A percentile compares a stretch with the other conserved stretches of the same genome.
Evolutionary conservation across 2,888 invertebrate genomes (phyloP).

Genomic region (Scaeva pyrastri): DNA sequence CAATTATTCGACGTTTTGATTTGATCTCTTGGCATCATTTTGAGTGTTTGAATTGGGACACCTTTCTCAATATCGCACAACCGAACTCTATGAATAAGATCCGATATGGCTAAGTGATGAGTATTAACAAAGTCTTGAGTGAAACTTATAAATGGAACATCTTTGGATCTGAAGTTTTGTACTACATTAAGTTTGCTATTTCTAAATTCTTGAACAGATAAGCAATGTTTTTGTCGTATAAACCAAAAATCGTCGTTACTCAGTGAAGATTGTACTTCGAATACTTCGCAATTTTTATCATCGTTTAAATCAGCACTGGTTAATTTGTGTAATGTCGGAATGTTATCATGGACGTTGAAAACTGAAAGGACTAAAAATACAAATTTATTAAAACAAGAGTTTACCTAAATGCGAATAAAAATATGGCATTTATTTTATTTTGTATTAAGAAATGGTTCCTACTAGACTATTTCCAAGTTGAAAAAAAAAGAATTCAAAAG

Average conservation of each 20-base stretch:
- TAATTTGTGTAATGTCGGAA: not conserved
- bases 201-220: conserved; percentile 77
- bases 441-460: no score
- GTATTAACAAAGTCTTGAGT: conserved; percentile 77
- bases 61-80: conserved; percentile 77
- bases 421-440: no score
- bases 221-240: conserved; percentile 78
- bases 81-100: conserved; percentile 79
- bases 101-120: conserved; percentile 78
- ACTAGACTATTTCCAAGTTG: no score
- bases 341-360: not conserved
- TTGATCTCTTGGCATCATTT: conserved; percentile 13
- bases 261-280: conserved; percentile 78
- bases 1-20: conserved; percentile 76
- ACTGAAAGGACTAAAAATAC: conserved; percentile 55
- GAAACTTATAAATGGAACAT: conserved; percentile 80
- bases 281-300: conserved; percentile 78
- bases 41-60: conserved; percentile 46
- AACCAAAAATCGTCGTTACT: conserved; percentile 74
- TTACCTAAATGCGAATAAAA: no score
- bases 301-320: conserved; percentile 6
- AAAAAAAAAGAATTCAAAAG: no score
- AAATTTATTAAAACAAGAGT: not conserved
- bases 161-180: conserved; percentile 74
- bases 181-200: conserved; percentile 30